Evolutionary conservation across 2,888 invertebrate genomes (phyloP).

Genomic region (Azorinus chamasolen): DNA sequence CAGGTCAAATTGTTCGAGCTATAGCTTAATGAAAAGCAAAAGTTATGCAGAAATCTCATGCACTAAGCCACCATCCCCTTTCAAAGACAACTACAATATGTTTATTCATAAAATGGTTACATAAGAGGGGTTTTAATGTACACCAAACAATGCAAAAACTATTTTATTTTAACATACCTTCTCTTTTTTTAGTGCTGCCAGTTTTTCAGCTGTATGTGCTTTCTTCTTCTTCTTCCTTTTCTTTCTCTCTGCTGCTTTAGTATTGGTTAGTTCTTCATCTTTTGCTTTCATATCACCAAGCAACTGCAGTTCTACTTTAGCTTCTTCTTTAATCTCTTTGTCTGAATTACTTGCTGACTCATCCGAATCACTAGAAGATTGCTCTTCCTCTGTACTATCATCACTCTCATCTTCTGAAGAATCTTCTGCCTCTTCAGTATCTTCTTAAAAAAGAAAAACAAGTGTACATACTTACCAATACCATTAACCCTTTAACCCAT

Average conservation of each 20-base stretch:
- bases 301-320: conserved; percentile 65
- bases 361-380: conserved; percentile 23
- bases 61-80: no score
- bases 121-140: no score
- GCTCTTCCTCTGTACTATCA: background rate
- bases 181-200: conserved; percentile 72
- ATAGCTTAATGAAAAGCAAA: no score
- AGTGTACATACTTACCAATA: no score
- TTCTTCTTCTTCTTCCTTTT: conserved; percentile 75
- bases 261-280: conserved; percentile 29
- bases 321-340: conserved; percentile 17
- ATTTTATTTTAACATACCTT: conserved; percentile 63
- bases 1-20: no score
- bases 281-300: conserved; percentile 73
- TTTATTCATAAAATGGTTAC: no score
- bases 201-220: conserved; percentile 52
- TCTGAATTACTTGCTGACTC: conserved; percentile 19
- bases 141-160: no score
- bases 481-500: no score
- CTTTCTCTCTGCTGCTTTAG: conserved; percentile 69
- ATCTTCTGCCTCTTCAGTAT: conserved; percentile 5
- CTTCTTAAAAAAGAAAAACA: background rate
- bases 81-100: no score
- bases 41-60: no score
- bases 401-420: conserved; percentile 9